Conservation (phyloP, 2,888 invertebrate genomes). For the Esperia sulphurella region DNA sequence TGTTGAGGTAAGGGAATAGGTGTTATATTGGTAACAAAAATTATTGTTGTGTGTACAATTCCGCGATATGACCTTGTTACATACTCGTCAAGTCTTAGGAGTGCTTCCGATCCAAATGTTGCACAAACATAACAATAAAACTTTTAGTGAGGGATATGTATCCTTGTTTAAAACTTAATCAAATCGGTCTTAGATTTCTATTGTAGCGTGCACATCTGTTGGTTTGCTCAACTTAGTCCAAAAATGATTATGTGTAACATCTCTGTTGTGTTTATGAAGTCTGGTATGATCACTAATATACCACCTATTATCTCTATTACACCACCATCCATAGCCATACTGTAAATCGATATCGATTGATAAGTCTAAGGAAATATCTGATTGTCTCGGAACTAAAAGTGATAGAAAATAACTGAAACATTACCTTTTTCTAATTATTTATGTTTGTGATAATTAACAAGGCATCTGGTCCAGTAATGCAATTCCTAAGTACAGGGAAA, state of each 20-base stretch:
- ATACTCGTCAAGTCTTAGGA: constrained; percentile 13
- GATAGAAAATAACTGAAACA: neutral
- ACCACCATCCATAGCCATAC: neutral
- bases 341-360: neutral
- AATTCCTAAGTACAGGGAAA: constrained; percentile 53
- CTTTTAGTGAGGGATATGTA: constrained; percentile 5
- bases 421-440: constrained; percentile 9
- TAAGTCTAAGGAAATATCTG: too few species aligned
- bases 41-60: neutral
- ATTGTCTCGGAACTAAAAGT: too few species aligned
- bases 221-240: constrained; percentile 17
- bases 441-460: constrained; percentile 34
- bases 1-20: constrained; percentile 31
- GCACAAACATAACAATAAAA: constrained; percentile 39
- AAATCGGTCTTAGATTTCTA: constrained; percentile 13
- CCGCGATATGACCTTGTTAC: neutral
- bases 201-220: constrained; percentile 16
- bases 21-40: constrained; percentile 51
- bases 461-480: constrained; percentile 37
- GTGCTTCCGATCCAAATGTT: constrained; percentile 39
- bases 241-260: neutral
- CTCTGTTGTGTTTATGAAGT: constrained; percentile 13
- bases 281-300: constrained; percentile 29
- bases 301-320: constrained; percentile 30
- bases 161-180: neutral